Evolutionary conservation across 2,888 invertebrate genomes (phyloP).

Genomic region (Cataglyphis albicans): DNA sequence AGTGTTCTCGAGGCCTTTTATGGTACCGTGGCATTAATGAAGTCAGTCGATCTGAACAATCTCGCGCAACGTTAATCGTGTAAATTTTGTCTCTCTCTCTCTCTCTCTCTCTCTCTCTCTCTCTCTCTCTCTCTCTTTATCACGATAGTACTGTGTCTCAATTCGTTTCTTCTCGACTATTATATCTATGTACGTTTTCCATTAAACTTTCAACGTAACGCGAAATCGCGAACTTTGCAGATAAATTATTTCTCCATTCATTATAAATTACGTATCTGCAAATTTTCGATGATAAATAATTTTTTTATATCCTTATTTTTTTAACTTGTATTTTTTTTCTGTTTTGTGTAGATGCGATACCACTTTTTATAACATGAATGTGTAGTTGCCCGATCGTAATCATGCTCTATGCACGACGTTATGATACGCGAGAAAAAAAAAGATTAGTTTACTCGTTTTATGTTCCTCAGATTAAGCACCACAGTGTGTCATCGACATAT

Average conservation of each 20-base stretch:
- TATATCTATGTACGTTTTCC: not conserved
- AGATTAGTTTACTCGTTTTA: not conserved
- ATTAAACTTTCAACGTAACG: not conserved
- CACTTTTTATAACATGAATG: not conserved
- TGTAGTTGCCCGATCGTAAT: not conserved
- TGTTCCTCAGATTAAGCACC: not conserved
- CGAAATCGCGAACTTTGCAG: not conserved
- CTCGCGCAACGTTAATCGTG: slow-evolving; percentile 29
- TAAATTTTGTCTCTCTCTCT: not conserved
- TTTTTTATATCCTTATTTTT: not conserved
- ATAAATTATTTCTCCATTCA: not conserved
- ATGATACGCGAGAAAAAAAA: not conserved
- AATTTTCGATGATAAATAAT: not conserved
- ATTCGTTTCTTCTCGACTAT: slow-evolving; percentile 9
- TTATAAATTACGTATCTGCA: not conserved
- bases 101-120: not conserved
- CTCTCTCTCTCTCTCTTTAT: not conserved
- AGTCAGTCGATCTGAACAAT: slow-evolving; percentile 24
- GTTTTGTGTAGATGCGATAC: not conserved
- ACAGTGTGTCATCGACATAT: slow-evolving; percentile 18
- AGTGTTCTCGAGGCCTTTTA: slow-evolving; percentile 40
- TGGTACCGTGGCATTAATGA: slow-evolving; percentile 30
- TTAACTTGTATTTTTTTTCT: not conserved
- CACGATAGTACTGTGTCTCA: not conserved
- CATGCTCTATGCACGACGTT: not conserved